Conservation (phyloP, 2,888 invertebrate genomes). For the Diachrysia chrysitis region DNA sequence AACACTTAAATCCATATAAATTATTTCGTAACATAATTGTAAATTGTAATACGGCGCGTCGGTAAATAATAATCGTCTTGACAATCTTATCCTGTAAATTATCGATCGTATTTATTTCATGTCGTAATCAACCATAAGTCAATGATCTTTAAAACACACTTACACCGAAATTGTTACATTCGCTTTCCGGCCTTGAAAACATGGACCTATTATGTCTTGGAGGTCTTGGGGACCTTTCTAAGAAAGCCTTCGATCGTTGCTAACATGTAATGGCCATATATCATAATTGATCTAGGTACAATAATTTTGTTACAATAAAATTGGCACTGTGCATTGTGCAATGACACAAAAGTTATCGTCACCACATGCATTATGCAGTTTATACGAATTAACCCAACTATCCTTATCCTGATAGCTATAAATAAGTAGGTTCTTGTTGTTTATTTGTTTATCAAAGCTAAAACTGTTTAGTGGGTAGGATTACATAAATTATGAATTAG, state of each 20-base stretch:
- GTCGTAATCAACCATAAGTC: not conserved
- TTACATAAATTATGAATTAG: no score
- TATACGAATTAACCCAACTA: not conserved
- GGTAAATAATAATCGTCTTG: not conserved
- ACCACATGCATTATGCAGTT: not conserved
- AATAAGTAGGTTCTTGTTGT: not conserved
- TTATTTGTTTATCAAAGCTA: not conserved
- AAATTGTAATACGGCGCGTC: not conserved
- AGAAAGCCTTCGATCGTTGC: slow-evolving; percentile 34
- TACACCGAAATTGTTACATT: slow-evolving; percentile 11
- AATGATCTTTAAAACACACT: not conserved
- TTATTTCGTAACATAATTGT: not conserved
- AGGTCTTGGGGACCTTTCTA: slow-evolving; percentile 35
- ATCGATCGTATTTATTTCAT: not conserved
- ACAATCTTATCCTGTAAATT: not conserved
- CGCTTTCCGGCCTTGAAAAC: slow-evolving; percentile 33
- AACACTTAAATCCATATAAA: not conserved
- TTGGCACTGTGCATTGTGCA: not conserved
- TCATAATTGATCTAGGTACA: not conserved
- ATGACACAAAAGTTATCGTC: no score
- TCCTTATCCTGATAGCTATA: not conserved
- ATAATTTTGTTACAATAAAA: not conserved
- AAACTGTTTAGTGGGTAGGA: not conserved
- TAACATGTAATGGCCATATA: slow-evolving; percentile 17
- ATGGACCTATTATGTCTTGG: slow-evolving; percentile 20